These are phyloP conservation scores for Tachystola acroxantha DNA, from an alignment of 2,888 invertebrate species.

Conservation along the genomic window DNA sequence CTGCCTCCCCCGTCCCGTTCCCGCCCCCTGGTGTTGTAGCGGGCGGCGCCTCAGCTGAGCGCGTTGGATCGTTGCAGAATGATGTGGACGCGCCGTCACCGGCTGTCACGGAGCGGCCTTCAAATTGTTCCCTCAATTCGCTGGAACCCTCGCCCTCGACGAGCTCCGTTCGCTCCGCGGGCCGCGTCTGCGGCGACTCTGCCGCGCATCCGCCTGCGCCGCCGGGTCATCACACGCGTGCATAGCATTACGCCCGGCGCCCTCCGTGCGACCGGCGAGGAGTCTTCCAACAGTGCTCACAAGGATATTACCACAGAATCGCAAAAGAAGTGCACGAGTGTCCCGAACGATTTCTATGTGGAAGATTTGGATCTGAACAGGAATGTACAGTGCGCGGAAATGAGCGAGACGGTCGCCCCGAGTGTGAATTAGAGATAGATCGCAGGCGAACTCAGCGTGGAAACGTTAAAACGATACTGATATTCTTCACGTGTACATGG, in stretches of 20 bases:
- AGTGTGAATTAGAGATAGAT: neutral
- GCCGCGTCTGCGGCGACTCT: slow-evolving; percentile 14
- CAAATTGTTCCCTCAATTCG: slow-evolving; percentile 44
- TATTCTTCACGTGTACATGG: slow-evolving; percentile 20
- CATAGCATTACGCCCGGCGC: slow-evolving; percentile 26
- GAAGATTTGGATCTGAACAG: slow-evolving; percentile 26
- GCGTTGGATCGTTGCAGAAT: slow-evolving; percentile 75
- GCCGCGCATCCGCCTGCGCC: slow-evolving; percentile 7
- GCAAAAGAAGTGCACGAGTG: slow-evolving; percentile 10
- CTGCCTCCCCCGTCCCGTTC: slow-evolving; percentile 15
- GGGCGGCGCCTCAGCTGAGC: slow-evolving; percentile 64
- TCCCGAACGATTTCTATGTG: slow-evolving; percentile 7
- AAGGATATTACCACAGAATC: slow-evolving; percentile 13
- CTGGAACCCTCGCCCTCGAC: slow-evolving; percentile 27
- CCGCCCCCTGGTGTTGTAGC: slow-evolving; percentile 48
- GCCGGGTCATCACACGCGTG: slow-evolving; percentile 26
- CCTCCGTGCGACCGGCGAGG: slow-evolving; percentile 18
- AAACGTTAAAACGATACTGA: slow-evolving; percentile 18
- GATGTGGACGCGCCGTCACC: slow-evolving; percentile 74
- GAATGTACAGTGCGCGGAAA: slow-evolving; percentile 18
- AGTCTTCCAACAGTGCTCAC: slow-evolving; percentile 9
- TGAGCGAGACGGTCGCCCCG: slow-evolving; percentile 9
- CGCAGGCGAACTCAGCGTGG: slow-evolving; percentile 3
- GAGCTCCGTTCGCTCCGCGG: slow-evolving; percentile 12
- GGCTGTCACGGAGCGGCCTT: slow-evolving; percentile 52